Evolutionary conservation across 2,113 vertebrate species (phyloP).

Genomic region (Rhinolophus sinicus): DNA sequence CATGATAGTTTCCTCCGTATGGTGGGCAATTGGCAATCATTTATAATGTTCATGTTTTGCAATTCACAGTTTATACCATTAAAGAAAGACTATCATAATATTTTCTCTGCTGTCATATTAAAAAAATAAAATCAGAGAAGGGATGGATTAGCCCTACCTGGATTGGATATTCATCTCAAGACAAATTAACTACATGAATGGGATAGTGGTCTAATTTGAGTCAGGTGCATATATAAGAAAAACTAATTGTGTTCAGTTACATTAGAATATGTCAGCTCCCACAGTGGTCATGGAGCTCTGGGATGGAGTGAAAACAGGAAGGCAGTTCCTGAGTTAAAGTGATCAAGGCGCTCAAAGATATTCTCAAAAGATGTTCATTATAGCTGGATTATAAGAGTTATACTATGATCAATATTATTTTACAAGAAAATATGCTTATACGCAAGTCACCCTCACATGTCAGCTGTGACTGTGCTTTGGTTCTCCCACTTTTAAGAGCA

Average conservation of each 20-base stretch:
- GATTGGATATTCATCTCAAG: not conserved
- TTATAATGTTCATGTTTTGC: not conserved
- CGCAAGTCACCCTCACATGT: not conserved
- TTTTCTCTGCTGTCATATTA: not conserved
- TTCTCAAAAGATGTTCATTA: not conserved
- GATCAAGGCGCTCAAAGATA: not conserved
- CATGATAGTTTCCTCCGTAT: not conserved
- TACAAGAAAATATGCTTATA: not conserved
- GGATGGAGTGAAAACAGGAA: not conserved
- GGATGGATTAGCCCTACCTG: not conserved
- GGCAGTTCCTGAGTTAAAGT: not conserved
- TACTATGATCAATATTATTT: not conserved
- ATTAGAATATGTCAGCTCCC: not conserved
- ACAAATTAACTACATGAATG: too few species aligned
- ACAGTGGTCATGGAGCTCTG: too few species aligned
- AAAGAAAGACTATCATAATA: not conserved
- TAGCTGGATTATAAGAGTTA: not conserved
- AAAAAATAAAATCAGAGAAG: not conserved
- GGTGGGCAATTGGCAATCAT: too few species aligned
- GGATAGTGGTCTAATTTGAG: not conserved
- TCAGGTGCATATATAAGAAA: not conserved
- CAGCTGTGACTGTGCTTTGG: not conserved
- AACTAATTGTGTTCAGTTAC: not conserved
- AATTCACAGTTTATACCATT: not conserved
- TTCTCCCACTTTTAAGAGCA: not conserved